These are phyloP conservation scores for Andrena bucephala DNA, from an alignment of 2,888 invertebrate genomes.

Conservation along the genomic window DNA sequence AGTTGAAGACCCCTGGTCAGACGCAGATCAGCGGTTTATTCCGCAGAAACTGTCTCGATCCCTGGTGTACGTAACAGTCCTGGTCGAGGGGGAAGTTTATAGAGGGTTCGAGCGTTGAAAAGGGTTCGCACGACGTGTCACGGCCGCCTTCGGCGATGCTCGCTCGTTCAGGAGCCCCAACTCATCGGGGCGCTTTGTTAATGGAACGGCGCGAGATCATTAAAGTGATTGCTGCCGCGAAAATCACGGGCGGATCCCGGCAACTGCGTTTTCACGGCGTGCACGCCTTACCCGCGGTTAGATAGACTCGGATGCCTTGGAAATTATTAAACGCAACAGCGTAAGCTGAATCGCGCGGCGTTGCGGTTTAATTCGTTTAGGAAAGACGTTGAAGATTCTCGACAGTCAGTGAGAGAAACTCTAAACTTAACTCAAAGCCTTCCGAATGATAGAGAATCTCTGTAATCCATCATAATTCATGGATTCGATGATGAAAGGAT, in stretches of 20 bases:
- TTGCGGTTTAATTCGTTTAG: constrained; percentile 7
- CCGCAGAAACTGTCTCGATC: constrained; percentile 5
- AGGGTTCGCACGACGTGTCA: constrained; percentile 39
- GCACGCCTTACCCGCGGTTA: constrained; percentile 1
- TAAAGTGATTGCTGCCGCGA: constrained; percentile 40
- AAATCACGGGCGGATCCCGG: constrained; percentile 24
- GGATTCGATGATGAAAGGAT: too few relatives aligned
- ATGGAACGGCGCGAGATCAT: constrained; percentile 45
- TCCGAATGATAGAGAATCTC: too few relatives aligned
- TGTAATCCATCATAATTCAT: too few relatives aligned
- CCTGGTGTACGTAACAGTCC: constrained; percentile 22
- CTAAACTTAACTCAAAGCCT: too few relatives aligned
- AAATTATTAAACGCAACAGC: constrained; percentile 26
- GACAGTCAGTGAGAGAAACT: too few relatives aligned
- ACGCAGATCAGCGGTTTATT: constrained; percentile 25
- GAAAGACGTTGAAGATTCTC: not conserved
- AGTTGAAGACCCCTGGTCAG: constrained; percentile 49
- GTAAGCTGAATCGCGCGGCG: not conserved
- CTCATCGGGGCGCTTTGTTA: constrained; percentile 44
- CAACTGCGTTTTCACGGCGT: constrained; percentile 10
- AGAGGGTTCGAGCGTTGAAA: constrained; percentile 46
- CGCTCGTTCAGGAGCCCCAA: constrained; percentile 22
- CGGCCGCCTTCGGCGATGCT: constrained; percentile 30
- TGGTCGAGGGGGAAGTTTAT: constrained; percentile 13
- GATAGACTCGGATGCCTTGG: not conserved